Percentiles rank a stretch among this genome's conserved stretches.
These are phyloP conservation scores for Menidia beryllina DNA, from an alignment of 2,113 vertebrate genomes.

Conservation along the genomic window DNA sequence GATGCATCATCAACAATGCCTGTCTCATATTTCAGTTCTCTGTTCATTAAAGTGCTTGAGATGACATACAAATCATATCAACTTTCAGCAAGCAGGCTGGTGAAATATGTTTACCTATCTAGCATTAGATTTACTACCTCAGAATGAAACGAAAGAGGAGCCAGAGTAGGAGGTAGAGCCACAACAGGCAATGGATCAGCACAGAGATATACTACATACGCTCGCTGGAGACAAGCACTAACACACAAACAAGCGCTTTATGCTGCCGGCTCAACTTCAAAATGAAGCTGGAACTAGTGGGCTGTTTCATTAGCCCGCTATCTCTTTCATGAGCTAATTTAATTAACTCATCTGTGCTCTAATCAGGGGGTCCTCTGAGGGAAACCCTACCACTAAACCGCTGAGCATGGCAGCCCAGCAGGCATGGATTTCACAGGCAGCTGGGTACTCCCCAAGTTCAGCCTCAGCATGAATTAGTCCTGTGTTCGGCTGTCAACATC, in stretches of 20 bases:
- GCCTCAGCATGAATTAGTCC: constrained; percentile 73
- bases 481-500: constrained; percentile 76
- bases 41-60: constrained; percentile 66
- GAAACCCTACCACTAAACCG: constrained; percentile 71
- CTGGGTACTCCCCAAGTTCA: constrained; percentile 78
- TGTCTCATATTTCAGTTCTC: constrained; percentile 72
- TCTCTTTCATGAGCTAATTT: constrained; percentile 76
- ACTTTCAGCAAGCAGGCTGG: constrained; percentile 39
- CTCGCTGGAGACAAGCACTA: constrained; percentile 22
- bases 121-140: constrained; percentile 45
- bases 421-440: constrained; percentile 78
- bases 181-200: constrained; percentile 41
- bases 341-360: constrained; percentile 79
- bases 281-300: constrained; percentile 59
- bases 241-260: constrained; percentile 23
- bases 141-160: constrained; percentile 8
- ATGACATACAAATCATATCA: constrained; percentile 68
- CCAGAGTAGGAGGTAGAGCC: constrained; percentile 8
- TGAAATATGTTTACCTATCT: constrained; percentile 51
- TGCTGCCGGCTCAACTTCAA: constrained; percentile 64
- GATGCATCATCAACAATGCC: constrained; percentile 73
- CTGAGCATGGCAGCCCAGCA: constrained; percentile 75
- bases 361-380: constrained; percentile 73
- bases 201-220: constrained; percentile 21
- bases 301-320: constrained; percentile 72